A percentile compares a stretch with the other conserved stretches of the same genome.
phyloP scores from a whole-genome alignment of 2,113 vertebrate genomes.

The Pogonocichla stellata region DNA sequence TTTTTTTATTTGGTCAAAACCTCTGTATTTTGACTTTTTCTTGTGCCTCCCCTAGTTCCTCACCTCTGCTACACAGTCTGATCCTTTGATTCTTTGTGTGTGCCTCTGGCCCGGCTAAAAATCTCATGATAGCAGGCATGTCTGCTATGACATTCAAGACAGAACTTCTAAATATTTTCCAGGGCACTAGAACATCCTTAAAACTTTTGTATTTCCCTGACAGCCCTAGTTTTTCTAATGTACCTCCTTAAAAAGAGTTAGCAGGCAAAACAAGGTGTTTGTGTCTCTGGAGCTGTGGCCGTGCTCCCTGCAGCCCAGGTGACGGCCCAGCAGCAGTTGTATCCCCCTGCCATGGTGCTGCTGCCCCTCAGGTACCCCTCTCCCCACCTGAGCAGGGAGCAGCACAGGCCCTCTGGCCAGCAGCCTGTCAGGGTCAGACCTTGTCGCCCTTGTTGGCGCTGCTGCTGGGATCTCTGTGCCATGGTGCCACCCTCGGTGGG shows the following conservation, averaged over 20 bases:
- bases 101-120: background rate
- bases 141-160: background rate
- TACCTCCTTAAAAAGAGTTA: background rate
- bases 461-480: background rate
- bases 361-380: background rate
- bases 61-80: background rate
- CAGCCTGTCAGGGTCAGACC: background rate
- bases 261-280: background rate
- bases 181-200: background rate
- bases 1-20: background rate
- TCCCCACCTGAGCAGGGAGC: background rate
- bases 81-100: background rate
- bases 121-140: background rate
- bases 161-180: background rate
- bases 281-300: background rate
- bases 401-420: accelerated
- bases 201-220: background rate
- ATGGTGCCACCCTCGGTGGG: too few species aligned
- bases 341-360: background rate
- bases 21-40: background rate
- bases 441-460: background rate
- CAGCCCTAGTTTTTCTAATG: background rate
- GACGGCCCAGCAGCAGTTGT: background rate
- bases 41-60: background rate
- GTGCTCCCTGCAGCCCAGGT: background rate